Base-by-base conservation (phyloP, 2,797 vertebrate species). In the Limnodromus scolopaceus region DNA sequence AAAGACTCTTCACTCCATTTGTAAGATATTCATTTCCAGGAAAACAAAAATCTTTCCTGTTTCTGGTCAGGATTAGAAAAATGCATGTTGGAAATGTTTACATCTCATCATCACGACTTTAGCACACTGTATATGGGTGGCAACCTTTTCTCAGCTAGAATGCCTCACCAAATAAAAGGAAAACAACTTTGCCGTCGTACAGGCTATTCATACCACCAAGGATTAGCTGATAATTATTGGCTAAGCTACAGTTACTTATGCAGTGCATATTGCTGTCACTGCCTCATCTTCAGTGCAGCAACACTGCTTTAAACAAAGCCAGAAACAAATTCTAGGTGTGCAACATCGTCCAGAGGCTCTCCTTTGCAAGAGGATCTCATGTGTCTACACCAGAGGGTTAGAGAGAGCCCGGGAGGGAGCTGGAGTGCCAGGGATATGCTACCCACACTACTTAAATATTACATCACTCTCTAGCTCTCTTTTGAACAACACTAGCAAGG, bases 51-150 rank as follows among this genome's bases (percentile, higher is more conserved):
- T 45, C 18, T 57, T 84, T 72, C 39, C 53, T 80, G 30, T 70
- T 77, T 63, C 60, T 81, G 22, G 12, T 66, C 30, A 77, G 46
- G 28, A 53, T 54, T 61, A 60, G 20, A 13, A 71, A 66, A 85
- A 45, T 63, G 36, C 25, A 16, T 32, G 77, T 89, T 34, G n/a
- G 39, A 69, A 43, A n/a, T 9, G 25, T 79, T 94, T 76, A n/a
- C 28, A 25, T 13, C 24, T 79, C 54, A 30, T 8, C 13, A 6
- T 25, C 28, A 20, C 5, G n/a, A 5, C 5, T 84, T 71, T 53
- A 49, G 10, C 20, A 61, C 1, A 1, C 24, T 80, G 10, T 22
- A 0, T 43, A 11, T n/a, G 1, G 2, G 17, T 16, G 10, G 4
- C 7, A 28, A 17, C 13, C 3, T 39, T 75, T 81, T 80, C 36